Base-by-base conservation (phyloP, 1,140 invertebrate genomes). In the Lasioglossum baleicum region DNA sequence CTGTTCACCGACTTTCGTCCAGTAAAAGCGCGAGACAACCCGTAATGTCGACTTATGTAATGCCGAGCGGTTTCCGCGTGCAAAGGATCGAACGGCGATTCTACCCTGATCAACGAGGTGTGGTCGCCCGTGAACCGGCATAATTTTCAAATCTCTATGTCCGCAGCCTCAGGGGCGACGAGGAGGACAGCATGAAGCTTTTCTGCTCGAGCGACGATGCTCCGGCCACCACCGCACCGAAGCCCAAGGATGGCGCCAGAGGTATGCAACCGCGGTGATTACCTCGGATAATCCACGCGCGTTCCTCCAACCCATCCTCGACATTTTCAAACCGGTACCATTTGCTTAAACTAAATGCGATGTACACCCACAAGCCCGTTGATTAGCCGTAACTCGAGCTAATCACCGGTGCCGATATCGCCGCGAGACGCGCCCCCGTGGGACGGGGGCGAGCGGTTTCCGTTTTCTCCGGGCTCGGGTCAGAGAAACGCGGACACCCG, bases 181-280 rank as follows among this genome's bases (percentile, higher is more conserved):
- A 84, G 51, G 79, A 85, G 63, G 83, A 85, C 53, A 84, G 31
- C 15, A 85, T 85, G 83, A 69, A 26, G 79, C 83, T 84, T 20
- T 84, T 80, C 17, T 76, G 77, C 31, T 77, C 83, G 40, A 74
- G 51, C 11, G 69, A 74, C 68, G 76, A 83, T 4, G 13, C 26
- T 22, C 44, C 63, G n/a, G 44, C n/a, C 51, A 20, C 78, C 60
- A 17, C 78, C 60, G 13, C 64, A 56, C 17, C 65, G 22, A 76
- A 76, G 6, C 31, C 20, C 10, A 80, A 61, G 42, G 78, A 80
- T 68, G 78, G 15, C 5, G 13, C 5, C 7, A 42, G 22, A 80
- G 78, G 78, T 80, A 75, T 56, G 15, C 22, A 11, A 5, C 7
- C 42, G 2, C 22, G 26, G 48, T 58, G 22, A 42, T 42, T 10